Evolutionary conservation across 2,888 invertebrate species (phyloP).

Genomic region (Strigamia maritima): DNA sequence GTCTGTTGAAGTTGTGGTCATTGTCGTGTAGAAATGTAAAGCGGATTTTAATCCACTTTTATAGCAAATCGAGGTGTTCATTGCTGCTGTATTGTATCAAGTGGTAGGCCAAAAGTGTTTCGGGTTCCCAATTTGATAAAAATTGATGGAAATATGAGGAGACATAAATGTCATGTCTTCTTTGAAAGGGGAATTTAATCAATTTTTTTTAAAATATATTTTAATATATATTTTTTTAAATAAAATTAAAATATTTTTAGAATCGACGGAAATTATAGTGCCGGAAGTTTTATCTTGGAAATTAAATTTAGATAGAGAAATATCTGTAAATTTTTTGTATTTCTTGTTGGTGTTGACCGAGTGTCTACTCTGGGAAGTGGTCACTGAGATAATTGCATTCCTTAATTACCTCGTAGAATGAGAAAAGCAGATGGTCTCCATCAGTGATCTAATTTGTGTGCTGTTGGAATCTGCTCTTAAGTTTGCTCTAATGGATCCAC

Average conservation of each 20-base stretch:
- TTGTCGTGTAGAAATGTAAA: constrained; percentile 5
- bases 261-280: neutral
- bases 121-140: neutral
- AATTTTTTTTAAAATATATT: too few species aligned
- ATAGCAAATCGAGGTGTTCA: neutral
- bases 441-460: constrained; percentile 34
- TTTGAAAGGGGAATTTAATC: too few species aligned
- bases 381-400: constrained; percentile 24
- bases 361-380: constrained; percentile 2
- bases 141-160: neutral
- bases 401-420: constrained; percentile 25
- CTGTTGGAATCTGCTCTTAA: constrained; percentile 9
- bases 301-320: neutral
- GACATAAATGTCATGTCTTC: too few species aligned
- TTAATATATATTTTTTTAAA: neutral
- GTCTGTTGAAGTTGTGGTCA: constrained; percentile 2
- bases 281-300: neutral
- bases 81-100: neutral
- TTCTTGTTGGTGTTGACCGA: constrained; percentile 15
- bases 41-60: constrained; percentile 5
- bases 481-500: constrained; percentile 31
- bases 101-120: neutral
- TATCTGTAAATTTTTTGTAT: neutral
- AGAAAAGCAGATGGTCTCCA: constrained; percentile 32
- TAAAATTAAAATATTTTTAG: too few species aligned